Evolutionary conservation across 2,888 invertebrate genomes (phyloP).

Genomic region (Bellardia pandia): DNA sequence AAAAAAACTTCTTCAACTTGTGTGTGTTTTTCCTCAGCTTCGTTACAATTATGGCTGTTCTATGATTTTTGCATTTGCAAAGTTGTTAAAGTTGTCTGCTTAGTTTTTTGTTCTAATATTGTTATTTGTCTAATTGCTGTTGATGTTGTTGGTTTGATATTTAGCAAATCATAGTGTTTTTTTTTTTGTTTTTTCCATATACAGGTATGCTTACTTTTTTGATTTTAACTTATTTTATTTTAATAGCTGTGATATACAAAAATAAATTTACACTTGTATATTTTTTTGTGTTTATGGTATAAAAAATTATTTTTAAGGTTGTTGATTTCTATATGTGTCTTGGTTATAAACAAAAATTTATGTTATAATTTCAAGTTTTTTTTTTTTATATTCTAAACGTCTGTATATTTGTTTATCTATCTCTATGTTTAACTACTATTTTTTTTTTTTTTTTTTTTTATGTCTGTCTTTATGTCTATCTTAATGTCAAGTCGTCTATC

Average conservation of each 20-base stretch:
- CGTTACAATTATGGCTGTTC: conserved; percentile 12
- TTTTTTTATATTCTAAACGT: conserved; percentile 11
- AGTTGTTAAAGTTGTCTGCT: conserved; percentile 5
- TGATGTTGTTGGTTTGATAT: conserved; percentile 22
- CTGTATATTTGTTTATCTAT: conserved; percentile 13
- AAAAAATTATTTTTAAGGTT: conserved; percentile 15
- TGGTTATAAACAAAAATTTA: conserved; percentile 1
- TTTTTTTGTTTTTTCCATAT: neutral
- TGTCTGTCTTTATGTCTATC: conserved; percentile 49
- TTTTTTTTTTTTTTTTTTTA: neutral
- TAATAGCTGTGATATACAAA: neutral
- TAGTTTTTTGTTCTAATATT: conserved; percentile 9
- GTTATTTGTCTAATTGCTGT: conserved; percentile 1
- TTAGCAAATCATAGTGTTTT: neutral
- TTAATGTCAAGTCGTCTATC: conserved; percentile 62
- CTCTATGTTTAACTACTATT: conserved; percentile 22
- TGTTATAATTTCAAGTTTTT: neutral
- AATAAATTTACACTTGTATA: neutral
- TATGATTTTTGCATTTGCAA: conserved; percentile 17
- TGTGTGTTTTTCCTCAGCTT: neutral
- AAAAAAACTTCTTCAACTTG: neutral
- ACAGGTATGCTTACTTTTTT: neutral
- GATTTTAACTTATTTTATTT: neutral
- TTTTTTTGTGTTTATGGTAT: neutral
- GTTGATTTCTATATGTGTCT: neutral